Base-by-base conservation (phyloP, 2,113 vertebrate species). In the Eptesicus fuscus region DNA sequence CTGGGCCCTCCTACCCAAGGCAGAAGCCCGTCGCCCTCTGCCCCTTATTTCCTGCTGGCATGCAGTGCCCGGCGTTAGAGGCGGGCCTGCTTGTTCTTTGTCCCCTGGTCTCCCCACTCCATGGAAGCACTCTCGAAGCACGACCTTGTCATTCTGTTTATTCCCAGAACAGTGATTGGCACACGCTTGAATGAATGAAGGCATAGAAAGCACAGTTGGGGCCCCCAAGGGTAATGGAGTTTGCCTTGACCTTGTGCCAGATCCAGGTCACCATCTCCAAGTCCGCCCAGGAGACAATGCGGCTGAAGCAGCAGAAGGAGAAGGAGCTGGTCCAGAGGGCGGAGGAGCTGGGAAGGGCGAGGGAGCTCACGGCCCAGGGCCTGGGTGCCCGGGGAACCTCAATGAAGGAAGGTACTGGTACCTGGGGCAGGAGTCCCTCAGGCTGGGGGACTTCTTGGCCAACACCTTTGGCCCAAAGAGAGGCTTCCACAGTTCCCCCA, bases 231-330 rank as follows among this genome's bases (percentile, higher is more conserved):
- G 51, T 93, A 44, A 92, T 1, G 12, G 56, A 47, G 5, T 96
- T 97, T 91, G 25, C 59, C 7, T 91, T 95, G 67, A 84, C 44
- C 79, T 69, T 40, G 44, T 84, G 77, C 56, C 94, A 98, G 98
- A 63, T 98, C 56, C 65, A 25, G 16, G 83, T 98, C 80, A 87
- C 88, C 23, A 97, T 98, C 69, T 96, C 97, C n/a, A 97, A 93
- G 76, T 97, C 98, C 28, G 96, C 97, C 63, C 98, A 97, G 93
- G 97, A 98, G 95, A 98, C 98, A 93, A 93, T 98, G 97, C 67
- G 95, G 0, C 73, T 96, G 88, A 97, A 97, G 86, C 95, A 95
- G 94, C 73, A 88, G 88, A 98, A 83, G 70, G 77, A 93, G 53
- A 20, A 92, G 83, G 97, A 98, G 49, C 25, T 87, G 79, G 61